Conservation (phyloP, 2,797 vertebrate species). For the Clarias platycephalus region DNA sequence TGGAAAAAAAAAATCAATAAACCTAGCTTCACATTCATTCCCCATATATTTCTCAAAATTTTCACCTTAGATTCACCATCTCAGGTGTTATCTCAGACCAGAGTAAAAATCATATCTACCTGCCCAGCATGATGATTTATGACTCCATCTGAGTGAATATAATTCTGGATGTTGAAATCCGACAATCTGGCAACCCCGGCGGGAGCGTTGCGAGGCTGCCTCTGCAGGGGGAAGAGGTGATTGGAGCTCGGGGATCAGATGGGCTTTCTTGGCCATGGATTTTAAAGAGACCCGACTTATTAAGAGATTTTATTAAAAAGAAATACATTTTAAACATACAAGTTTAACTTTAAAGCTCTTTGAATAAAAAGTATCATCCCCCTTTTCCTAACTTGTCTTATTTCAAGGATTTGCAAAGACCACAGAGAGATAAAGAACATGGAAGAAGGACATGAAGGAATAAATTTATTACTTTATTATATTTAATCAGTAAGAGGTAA, state of each 20-base stretch:
- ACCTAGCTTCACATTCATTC: background rate
- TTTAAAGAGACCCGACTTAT: constrained; percentile 82
- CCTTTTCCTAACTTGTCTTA: background rate
- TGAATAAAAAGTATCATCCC: background rate
- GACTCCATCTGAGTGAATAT: background rate
- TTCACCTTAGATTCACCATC: background rate
- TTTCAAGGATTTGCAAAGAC: background rate
- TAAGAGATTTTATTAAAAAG: background rate
- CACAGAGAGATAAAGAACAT: background rate
- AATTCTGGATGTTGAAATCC: background rate
- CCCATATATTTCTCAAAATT: background rate
- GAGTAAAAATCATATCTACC: background rate
- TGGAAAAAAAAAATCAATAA: background rate
- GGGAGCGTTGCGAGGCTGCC: constrained; percentile 69
- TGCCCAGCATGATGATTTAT: background rate
- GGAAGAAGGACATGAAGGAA: background rate
- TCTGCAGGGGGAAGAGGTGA: constrained; percentile 81
- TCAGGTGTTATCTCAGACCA: background rate
- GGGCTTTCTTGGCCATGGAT: constrained; percentile 82
- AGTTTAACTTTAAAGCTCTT: background rate
- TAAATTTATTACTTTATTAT: background rate
- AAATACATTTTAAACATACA: background rate
- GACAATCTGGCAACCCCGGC: constrained; percentile 16
- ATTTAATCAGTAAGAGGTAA: background rate
- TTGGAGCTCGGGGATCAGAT: constrained; percentile 88